Evolutionary conservation across 2,797 vertebrate species (phyloP).

Genomic region (Cottoperca gobio): DNA sequence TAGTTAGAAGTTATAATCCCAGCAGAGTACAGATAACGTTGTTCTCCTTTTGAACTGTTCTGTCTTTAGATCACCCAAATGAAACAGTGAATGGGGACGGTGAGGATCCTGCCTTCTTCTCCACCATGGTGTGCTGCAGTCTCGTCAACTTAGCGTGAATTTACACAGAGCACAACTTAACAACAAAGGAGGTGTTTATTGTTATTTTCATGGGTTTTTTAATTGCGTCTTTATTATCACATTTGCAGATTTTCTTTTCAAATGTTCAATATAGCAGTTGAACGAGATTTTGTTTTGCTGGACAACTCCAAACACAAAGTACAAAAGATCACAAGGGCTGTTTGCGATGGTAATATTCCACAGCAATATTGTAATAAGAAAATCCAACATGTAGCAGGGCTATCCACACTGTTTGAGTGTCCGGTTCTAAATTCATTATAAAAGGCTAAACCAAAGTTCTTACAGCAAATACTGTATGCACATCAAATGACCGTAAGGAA

Average conservation of each 20-base stretch:
- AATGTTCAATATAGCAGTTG: neutral
- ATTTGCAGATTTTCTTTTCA: neutral
- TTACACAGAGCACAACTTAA: conserved; percentile 16
- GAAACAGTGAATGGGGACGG: conserved; percentile 82
- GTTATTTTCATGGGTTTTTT: conserved; percentile 6
- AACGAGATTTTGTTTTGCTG: conserved; percentile 9
- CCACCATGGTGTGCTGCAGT: conserved; percentile 86
- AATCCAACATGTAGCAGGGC: conserved; percentile 35
- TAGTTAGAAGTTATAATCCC: neutral
- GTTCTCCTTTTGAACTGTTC: neutral
- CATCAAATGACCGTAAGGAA: conserved; percentile 60
- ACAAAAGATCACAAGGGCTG: conserved; percentile 5
- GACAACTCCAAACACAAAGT: conserved; percentile 42
- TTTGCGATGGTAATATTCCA: conserved; percentile 52
- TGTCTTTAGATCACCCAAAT: conserved; percentile 79
- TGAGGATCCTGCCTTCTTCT: conserved; percentile 87
- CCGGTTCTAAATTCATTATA: conserved; percentile 13
- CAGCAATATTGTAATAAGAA: conserved; percentile 55
- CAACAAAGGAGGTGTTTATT: conserved; percentile 20
- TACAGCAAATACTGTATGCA: conserved; percentile 57
- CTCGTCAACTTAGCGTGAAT: conserved; percentile 88
- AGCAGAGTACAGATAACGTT: neutral
- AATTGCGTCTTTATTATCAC: conserved; percentile 23
- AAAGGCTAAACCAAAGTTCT: conserved; percentile 35
- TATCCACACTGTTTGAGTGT: conserved; percentile 30